Conservation (phyloP, 2,113 vertebrate species). For the Myxocyprinus asiaticus region DNA sequence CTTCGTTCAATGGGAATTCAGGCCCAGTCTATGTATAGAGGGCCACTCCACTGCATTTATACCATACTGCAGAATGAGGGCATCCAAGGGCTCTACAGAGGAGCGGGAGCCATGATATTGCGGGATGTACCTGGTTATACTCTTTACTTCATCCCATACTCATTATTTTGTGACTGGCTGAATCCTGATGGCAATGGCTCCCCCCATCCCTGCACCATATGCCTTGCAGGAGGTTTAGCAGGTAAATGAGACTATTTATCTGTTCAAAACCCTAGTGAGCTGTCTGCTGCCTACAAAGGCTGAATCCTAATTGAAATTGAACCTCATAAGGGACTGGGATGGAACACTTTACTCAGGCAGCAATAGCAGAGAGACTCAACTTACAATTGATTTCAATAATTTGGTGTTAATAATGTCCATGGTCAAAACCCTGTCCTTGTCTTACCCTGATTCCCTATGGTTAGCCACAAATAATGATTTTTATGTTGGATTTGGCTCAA, state of each 20-base stretch:
- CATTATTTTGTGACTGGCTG: conserved; percentile 81
- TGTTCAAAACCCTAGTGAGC: too few species aligned
- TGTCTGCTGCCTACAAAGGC: too few species aligned
- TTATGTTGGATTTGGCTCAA: too few species aligned
- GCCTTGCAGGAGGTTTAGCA: conserved; percentile 91
- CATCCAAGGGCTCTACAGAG: conserved; percentile 87
- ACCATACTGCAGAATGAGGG: conserved; percentile 85
- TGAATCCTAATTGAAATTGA: too few species aligned
- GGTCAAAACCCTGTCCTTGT: too few species aligned
- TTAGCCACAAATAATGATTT: too few species aligned
- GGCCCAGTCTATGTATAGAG: conserved; percentile 75
- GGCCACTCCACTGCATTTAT: conserved; percentile 88
- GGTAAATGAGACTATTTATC: conserved; percentile 67
- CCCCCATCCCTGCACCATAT: conserved; percentile 79
- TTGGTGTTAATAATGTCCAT: too few species aligned
- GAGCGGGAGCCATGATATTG: conserved; percentile 86
- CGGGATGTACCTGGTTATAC: conserved; percentile 91
- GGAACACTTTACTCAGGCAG: too few species aligned
- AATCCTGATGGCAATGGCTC: conserved; percentile 70
- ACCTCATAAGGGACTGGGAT: too few species aligned
- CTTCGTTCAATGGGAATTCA: conserved; percentile 63
- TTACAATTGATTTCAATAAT: too few species aligned
- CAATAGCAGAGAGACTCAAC: too few species aligned
- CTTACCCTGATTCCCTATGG: too few species aligned
- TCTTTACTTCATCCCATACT: conserved; percentile 92